Percentiles rank a stretch among this genome's conserved stretches.
phyloP scores from a whole-genome alignment of 2,888 invertebrate genomes.

The Miltochrista miniata region DNA sequence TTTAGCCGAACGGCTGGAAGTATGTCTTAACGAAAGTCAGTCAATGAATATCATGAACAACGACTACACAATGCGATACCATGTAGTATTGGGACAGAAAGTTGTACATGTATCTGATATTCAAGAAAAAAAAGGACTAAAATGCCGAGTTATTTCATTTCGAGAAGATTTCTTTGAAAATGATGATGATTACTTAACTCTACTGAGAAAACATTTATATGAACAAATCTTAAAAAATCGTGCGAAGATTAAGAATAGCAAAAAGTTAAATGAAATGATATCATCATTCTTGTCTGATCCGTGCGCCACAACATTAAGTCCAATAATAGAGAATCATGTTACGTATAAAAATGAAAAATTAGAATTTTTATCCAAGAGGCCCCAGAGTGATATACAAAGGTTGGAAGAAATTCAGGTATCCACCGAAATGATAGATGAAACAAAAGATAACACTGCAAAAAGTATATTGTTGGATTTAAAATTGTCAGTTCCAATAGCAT shows the following conservation, averaged over 20 bases:
- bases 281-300: slow-evolving; percentile 3
- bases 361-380: slow-evolving; percentile 8
- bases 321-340: slow-evolving; percentile 16
- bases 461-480: background rate
- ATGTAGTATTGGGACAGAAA: slow-evolving; percentile 18
- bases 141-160: slow-evolving; percentile 8
- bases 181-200: slow-evolving; percentile 10
- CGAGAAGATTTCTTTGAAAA: slow-evolving; percentile 16
- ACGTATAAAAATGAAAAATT: slow-evolving; percentile 12
- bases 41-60: slow-evolving; percentile 19
- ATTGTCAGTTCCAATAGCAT: slow-evolving; percentile 9
- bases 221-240: slow-evolving; percentile 3
- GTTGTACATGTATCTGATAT: slow-evolving; percentile 19
- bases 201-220: slow-evolving; percentile 5
- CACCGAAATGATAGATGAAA: slow-evolving; percentile 9
- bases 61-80: slow-evolving; percentile 22
- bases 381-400: background rate
- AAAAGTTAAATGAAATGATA: slow-evolving; percentile 2
- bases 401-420: slow-evolving; percentile 4
- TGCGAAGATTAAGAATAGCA: slow-evolving; percentile 1
- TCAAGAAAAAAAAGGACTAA: slow-evolving; percentile 5
- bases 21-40: slow-evolving; percentile 4
- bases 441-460: slow-evolving; percentile 9
- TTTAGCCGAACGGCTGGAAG: slow-evolving; percentile 14
- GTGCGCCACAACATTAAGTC: slow-evolving; percentile 3